These are phyloP conservation scores for Papilio helenus DNA, from an alignment of 1,140 invertebrate genomes.

Conservation along the genomic window DNA sequence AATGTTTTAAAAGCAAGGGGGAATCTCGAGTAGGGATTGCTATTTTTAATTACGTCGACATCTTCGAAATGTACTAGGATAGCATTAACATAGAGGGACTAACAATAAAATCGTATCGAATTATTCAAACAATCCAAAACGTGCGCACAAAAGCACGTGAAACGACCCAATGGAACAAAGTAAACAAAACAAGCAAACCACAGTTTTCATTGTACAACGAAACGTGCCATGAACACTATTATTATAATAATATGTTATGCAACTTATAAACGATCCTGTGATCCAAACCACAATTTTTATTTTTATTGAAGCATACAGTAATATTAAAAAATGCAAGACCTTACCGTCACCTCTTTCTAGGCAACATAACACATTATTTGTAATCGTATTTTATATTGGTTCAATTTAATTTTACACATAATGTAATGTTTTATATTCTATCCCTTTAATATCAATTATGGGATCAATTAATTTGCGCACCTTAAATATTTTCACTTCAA, in stretches of 20 bases:
- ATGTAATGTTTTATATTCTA: not conserved
- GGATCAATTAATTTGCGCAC: not conserved
- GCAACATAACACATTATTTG: no score
- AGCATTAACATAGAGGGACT: not conserved
- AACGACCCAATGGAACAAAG: not conserved
- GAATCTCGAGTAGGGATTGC: not conserved
- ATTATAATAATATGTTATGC: not conserved
- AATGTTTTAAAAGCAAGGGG: not conserved
- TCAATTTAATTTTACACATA: not conserved
- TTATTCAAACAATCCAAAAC: not conserved
- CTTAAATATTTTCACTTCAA: not conserved
- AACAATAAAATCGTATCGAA: not conserved
- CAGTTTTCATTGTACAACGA: not conserved
- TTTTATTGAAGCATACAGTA: not conserved
- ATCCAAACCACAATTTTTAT: not conserved
- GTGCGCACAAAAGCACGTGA: not conserved
- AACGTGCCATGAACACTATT: not conserved
- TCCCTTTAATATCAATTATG: not conserved
- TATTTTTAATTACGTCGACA: not conserved
- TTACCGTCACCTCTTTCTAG: no score
- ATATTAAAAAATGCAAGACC: no score
- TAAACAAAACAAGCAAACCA: conserved; percentile 3
- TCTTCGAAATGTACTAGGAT: not conserved
- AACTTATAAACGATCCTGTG: not conserved
- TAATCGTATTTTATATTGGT: no score